Evolutionary conservation across 2,888 invertebrate species (phyloP), one percentile per base, ranked within the genome.

Genomic region (Tortrix viridana): DNA sequence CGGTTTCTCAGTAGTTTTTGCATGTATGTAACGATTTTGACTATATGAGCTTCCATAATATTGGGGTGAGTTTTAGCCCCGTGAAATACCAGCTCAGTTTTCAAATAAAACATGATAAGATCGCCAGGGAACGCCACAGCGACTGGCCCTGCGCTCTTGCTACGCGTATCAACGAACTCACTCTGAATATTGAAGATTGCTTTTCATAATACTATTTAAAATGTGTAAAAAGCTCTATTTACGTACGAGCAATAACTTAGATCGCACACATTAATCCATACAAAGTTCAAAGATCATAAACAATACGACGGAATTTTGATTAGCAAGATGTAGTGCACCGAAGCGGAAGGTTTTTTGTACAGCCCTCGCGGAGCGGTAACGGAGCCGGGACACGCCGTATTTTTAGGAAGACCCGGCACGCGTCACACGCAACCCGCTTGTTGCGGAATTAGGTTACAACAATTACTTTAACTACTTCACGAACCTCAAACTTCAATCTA

Each of bases 401-500:
- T 63, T 58, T 71, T 61, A 70, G 68, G 61, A 61, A 37, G 38
- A 53, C 55, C 64, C 65, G 43, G 55, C 63, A 66, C 65, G 64
- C 69, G 60, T 69, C 65, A 69, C 81, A 81, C 80, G 81, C 81
- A 71, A 80, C 48, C 60, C 23, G 60, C 59, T 67, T 66, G 65
- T 57, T 75, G 72, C 48, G 48, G 43, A 63, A 63, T 63, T 58
- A 53, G 63, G 63, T 63, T 63, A 63, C 63, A 62, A 57, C 62
- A 63, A 63, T 63, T 53, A 63, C 41, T 53, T 43, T 58, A 57
- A 63, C 63, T 58, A 58, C 58, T 63, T 58, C 63, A 53, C 41
- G 44, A 53, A 58, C 57, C 58, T 63, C 62, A 57, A 16, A 63
- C 41, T 63, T 63, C 53, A 58, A 58, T 63, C 63, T 53, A 63